Conservation (phyloP, 2,888 invertebrate genomes). For the Alviniconcha strummeri region DNA sequence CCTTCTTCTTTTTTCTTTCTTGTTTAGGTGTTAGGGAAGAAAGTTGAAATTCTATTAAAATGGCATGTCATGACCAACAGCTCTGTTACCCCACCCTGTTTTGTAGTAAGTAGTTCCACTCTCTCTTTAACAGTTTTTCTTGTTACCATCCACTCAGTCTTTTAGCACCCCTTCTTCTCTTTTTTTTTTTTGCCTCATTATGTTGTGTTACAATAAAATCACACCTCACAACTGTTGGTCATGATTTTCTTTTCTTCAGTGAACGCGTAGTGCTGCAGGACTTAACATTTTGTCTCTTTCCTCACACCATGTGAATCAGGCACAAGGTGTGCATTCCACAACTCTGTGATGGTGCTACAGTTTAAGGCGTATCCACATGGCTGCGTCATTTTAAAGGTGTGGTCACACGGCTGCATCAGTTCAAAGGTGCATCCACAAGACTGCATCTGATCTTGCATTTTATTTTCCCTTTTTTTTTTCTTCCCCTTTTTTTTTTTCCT, state of each 20-base stretch:
- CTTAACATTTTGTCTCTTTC: neutral
- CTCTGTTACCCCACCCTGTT: too few species aligned
- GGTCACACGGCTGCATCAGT: neutral
- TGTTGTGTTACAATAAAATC: too few species aligned
- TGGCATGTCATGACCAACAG: too few species aligned
- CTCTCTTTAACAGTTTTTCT: too few species aligned
- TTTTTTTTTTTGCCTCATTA: too few species aligned
- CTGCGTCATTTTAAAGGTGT: neutral
- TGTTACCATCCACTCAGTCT: too few species aligned
- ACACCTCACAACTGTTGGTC: too few species aligned
- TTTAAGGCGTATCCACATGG: slow-evolving; percentile 8
- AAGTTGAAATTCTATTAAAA: too few species aligned
- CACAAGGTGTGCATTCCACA: slow-evolving; percentile 33
- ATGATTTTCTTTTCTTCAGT: too few species aligned
- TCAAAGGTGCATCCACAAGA: neutral
- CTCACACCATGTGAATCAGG: slow-evolving; percentile 4
- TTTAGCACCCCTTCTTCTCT: too few species aligned
- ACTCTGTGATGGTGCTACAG: slow-evolving; percentile 32
- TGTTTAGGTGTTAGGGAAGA: neutral
- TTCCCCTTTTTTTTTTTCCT: neutral
- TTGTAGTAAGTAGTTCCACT: too few species aligned
- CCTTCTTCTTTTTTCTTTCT: neutral
- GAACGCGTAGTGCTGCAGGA: too few species aligned
- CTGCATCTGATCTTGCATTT: slow-evolving; percentile 9
- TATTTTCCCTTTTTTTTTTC: slow-evolving; percentile 12